Percentiles rank a stretch among this genome's conserved stretches.
These are phyloP conservation scores for Pedetes capensis DNA, from an alignment of 2,113 vertebrate genomes.

Conservation along the genomic window DNA sequence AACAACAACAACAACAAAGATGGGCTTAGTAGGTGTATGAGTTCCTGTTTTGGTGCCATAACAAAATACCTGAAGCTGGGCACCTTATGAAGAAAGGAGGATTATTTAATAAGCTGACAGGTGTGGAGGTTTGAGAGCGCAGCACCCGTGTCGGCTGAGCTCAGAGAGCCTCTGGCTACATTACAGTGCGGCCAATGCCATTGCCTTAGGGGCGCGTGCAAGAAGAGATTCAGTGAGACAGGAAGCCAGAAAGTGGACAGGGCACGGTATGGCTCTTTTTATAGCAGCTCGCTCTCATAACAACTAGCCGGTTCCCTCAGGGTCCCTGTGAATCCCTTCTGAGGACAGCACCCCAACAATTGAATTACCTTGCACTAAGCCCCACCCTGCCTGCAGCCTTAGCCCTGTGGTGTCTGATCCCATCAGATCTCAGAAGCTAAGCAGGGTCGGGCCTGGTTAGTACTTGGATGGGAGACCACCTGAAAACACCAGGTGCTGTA, in stretches of 20 bases:
- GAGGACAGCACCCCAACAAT: neutral
- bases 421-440: no score
- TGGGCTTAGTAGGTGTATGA: neutral
- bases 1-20: no score
- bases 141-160: neutral
- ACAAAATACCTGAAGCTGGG: neutral
- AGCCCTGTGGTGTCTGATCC: no score
- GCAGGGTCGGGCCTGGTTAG: no score
- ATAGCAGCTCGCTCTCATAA: no score
- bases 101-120: neutral
- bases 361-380: neutral
- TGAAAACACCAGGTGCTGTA: no score
- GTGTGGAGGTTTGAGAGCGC: neutral
- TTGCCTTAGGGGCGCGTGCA: neutral
- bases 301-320: neutral
- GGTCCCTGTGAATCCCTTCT: neutral
- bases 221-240: neutral
- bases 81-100: neutral
- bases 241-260: neutral
- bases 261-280: neutral
- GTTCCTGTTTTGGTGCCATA: neutral
- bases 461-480: no score
- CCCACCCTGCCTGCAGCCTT: no score
- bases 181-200: neutral
- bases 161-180: neutral